These are phyloP conservation scores for Eueremaeus valkanovi DNA, from an alignment of 2,888 invertebrate species.

Conservation along the genomic window DNA sequence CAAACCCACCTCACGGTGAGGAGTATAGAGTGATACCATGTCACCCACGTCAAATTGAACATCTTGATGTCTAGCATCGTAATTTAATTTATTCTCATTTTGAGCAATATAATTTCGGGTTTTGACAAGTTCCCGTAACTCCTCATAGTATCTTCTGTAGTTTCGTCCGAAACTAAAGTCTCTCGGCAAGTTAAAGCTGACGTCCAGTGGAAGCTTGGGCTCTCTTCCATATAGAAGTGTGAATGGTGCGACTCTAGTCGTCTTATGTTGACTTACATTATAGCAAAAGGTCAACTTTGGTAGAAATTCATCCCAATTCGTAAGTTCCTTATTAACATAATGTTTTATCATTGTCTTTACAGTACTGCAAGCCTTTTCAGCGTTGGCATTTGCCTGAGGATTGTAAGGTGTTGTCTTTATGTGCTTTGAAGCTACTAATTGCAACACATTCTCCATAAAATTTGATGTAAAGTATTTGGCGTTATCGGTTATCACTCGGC, in stretches of 20 bases:
- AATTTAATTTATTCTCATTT: neutral
- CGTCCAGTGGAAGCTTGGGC: conserved; percentile 43
- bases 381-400: conserved; percentile 38
- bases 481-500: conserved; percentile 38
- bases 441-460: conserved; percentile 19
- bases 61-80: neutral
- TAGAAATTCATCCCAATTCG: conserved; percentile 48
- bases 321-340: conserved; percentile 46
- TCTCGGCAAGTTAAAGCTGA: neutral
- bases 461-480: conserved; percentile 21
- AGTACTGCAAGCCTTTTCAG: conserved; percentile 35
- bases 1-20: neutral
- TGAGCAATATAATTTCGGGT: neutral
- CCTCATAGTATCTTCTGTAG: too few relatives aligned
- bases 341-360: conserved; percentile 44
- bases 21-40: neutral
- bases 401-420: conserved; percentile 27
- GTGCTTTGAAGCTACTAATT: conserved; percentile 20
- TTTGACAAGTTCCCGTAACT: neutral
- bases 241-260: conserved; percentile 23
- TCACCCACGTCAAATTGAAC: neutral
- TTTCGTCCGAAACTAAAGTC: neutral
- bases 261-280: conserved; percentile 42
- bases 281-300: conserved; percentile 47
- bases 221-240: conserved; percentile 33